Evolutionary conservation across 2,113 vertebrate species (phyloP).

Genomic region (Bungarus multicinctus): DNA sequence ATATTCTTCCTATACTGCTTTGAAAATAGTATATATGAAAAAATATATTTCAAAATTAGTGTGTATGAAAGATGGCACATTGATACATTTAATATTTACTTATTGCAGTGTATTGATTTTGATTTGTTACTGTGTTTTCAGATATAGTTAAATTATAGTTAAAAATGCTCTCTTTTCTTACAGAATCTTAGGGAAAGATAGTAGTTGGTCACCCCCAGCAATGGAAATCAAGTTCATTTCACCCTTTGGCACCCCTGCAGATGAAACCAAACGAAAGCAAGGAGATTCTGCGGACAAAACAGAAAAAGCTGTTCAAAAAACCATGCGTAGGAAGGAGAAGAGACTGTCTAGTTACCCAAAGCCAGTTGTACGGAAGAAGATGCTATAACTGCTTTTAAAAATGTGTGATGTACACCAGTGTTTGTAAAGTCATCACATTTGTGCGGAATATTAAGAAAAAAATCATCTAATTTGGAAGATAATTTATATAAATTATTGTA

Average conservation of each 20-base stretch:
- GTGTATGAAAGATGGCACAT: neutral
- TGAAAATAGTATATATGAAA: neutral
- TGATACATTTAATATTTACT: neutral
- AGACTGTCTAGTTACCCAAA: constrained; percentile 84
- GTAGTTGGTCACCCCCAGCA: constrained; percentile 70
- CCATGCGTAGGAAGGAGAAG: constrained; percentile 73
- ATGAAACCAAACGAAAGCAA: constrained; percentile 56
- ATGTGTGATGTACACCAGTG: constrained; percentile 69
- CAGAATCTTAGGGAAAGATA: constrained; percentile 69
- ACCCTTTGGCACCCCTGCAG: constrained; percentile 78
- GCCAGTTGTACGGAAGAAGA: constrained; percentile 87
- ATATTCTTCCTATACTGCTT: neutral
- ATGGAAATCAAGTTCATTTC: constrained; percentile 83
- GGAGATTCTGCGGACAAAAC: constrained; percentile 53
- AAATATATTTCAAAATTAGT: neutral
- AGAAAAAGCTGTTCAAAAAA: constrained; percentile 70
- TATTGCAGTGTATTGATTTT: neutral
- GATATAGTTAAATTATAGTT: neutral
- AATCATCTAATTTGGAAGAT: constrained; percentile 76
- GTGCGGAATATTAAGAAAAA: constrained; percentile 64
- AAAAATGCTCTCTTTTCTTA: constrained; percentile 9
- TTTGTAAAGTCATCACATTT: constrained; percentile 74
- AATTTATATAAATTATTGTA: constrained; percentile 89
- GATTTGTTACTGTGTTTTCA: constrained; percentile 4
- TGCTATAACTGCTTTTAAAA: constrained; percentile 79